Percentiles rank a stretch among this genome's conserved stretches.
Conservation (phyloP, 2,888 invertebrate species). For the Aelia acuminata region DNA sequence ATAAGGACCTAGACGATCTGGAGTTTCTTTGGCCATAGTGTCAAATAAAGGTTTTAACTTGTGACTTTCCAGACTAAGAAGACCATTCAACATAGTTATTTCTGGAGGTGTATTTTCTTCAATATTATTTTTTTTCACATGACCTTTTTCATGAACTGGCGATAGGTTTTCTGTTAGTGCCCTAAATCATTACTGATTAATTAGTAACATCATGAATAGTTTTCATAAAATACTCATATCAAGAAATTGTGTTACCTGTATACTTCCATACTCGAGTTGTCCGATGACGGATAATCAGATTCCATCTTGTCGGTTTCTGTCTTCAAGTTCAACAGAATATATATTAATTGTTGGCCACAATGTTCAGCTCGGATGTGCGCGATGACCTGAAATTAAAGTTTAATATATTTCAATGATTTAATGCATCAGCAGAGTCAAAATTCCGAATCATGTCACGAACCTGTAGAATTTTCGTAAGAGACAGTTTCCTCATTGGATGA, state of each 20-base stretch:
- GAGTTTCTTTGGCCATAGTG: constrained; percentile 74
- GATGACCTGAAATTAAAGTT: constrained; percentile 70
- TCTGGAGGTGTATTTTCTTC: constrained; percentile 53
- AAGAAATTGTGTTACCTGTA: constrained; percentile 73
- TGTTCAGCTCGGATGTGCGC: constrained; percentile 79
- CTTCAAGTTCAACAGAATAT: constrained; percentile 77
- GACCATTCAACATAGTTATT: constrained; percentile 72
- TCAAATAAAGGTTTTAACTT: constrained; percentile 77
- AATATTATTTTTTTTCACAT: constrained; percentile 6
- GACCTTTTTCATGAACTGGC: constrained; percentile 71
- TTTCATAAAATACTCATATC: background rate
- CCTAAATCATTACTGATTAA: constrained; percentile 69
- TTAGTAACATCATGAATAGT: background rate
- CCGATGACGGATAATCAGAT: constrained; percentile 70
- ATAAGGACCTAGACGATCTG: constrained; percentile 75
- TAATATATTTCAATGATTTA: background rate
- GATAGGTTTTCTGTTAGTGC: constrained; percentile 81
- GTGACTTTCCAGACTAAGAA: constrained; percentile 79
- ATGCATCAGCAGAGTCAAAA: background rate
- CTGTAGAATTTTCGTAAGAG: constrained; percentile 82
- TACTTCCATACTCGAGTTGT: constrained; percentile 80
- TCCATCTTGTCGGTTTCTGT: constrained; percentile 69
- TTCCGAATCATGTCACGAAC: constrained; percentile 69
- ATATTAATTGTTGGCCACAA: constrained; percentile 80
- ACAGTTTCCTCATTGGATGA: constrained; percentile 79